phyloP scores from a whole-genome alignment of 2,113 vertebrate species.

The Phalacrocorax pelagicus region DNA sequence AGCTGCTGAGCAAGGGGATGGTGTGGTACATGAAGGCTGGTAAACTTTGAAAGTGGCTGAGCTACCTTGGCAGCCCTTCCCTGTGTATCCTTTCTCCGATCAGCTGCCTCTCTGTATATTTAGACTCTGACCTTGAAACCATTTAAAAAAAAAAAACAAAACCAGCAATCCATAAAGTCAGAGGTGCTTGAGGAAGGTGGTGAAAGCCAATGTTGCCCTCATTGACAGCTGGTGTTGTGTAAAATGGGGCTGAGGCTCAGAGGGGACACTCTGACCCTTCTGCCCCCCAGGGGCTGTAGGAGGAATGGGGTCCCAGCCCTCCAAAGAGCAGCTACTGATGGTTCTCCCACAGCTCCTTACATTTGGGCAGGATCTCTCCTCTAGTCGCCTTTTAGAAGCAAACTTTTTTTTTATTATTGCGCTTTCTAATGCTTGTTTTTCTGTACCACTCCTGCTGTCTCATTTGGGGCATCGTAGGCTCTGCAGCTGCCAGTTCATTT shows the following conservation, averaged over 20 bases:
- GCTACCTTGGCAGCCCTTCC: background rate
- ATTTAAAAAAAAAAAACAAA: too few relatives aligned
- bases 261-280: background rate
- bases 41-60: background rate
- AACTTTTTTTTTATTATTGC: rapidly evolving
- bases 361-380: background rate
- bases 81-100: background rate
- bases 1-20: background rate
- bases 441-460: background rate
- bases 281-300: background rate
- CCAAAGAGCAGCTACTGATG: background rate
- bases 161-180: background rate
- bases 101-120: background rate
- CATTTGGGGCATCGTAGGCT: rapidly evolving
- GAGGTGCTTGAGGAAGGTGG: background rate
- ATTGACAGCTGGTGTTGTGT: background rate
- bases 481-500: background rate
- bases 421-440: background rate
- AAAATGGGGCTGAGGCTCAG: background rate
- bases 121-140: background rate
- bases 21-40: background rate
- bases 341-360: background rate
- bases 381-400: background rate
- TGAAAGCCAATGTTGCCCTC: background rate
- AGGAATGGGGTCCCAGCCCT: background rate